These are phyloP conservation scores for Erynnis tages DNA, from an alignment of 2,888 invertebrate genomes.

Conservation along the genomic window DNA sequence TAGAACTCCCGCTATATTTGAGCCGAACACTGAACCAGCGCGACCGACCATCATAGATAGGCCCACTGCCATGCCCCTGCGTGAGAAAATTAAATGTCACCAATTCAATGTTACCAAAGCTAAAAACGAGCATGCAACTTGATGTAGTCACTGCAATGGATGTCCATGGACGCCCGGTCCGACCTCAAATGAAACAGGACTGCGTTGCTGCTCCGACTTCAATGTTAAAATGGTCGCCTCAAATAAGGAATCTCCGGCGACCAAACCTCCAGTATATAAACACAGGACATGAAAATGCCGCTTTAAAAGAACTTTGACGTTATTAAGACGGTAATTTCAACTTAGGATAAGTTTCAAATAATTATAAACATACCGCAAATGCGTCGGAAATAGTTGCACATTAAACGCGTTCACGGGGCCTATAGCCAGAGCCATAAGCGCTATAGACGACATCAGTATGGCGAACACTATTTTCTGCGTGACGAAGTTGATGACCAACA, in stretches of 20 bases:
- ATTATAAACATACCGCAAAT: slow-evolving; percentile 59
- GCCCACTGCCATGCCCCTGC: slow-evolving; percentile 84
- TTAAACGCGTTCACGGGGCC: slow-evolving; percentile 72
- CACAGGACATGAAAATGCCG: no score
- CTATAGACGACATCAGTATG: slow-evolving; percentile 57
- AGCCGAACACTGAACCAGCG: slow-evolving; percentile 83
- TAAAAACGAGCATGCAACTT: not conserved
- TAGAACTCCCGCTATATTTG: slow-evolving; percentile 82
- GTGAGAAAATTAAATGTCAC: no score
- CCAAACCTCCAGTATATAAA: no score
- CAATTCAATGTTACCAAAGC: no score
- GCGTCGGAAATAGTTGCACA: slow-evolving; percentile 71
- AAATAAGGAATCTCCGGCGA: no score
- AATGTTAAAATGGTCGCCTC: no score
- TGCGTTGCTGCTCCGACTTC: no score
- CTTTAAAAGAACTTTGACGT: no score
- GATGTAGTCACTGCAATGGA: not conserved
- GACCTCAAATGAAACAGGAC: no score
- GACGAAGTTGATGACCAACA: slow-evolving; percentile 62
- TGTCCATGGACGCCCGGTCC: no score
- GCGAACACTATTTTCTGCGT: slow-evolving; percentile 61
- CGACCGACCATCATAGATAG: slow-evolving; percentile 83
- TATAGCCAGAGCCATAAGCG: slow-evolving; percentile 58
- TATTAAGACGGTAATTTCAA: not conserved
- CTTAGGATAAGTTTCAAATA: not conserved